A percentile compares a stretch with the other conserved stretches of the same genome.
These are phyloP conservation scores for Sturnira hondurensis DNA, from an alignment of 2,113 vertebrate species.

Conservation along the genomic window DNA sequence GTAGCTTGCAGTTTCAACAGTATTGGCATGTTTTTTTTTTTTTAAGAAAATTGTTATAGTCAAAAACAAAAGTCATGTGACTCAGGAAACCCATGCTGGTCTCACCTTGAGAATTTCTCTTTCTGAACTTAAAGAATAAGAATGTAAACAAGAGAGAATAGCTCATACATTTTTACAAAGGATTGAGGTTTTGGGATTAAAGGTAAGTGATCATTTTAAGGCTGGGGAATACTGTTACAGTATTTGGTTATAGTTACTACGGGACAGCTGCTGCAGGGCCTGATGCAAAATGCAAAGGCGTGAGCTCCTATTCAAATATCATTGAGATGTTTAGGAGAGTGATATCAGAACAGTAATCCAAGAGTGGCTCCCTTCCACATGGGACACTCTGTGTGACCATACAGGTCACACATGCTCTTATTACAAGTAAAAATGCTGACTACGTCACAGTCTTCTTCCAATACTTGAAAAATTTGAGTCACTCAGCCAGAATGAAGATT, in stretches of 20 bases:
- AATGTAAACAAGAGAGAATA: not conserved
- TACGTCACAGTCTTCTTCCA: not conserved
- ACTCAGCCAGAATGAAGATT: not conserved
- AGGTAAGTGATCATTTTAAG: not conserved
- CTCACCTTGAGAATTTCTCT: not conserved
- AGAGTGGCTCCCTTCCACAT: not conserved
- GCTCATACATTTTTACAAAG: not conserved
- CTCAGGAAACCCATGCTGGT: not conserved
- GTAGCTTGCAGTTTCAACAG: not conserved
- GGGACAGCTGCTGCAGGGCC: not conserved
- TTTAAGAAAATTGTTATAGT: not conserved
- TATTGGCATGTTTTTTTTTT: not conserved
- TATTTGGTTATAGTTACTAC: not conserved
- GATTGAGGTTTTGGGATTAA: not conserved
- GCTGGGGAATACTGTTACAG: not conserved
- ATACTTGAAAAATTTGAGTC: slow-evolving; percentile 4
- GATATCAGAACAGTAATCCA: not conserved
- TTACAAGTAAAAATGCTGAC: not conserved
- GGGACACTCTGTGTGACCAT: not conserved
- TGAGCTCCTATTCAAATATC: not conserved
- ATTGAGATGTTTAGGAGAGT: not conserved
- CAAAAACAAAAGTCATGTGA: not conserved
- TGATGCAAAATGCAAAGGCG: not conserved
- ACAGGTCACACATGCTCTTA: not conserved
- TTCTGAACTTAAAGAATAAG: not conserved